phyloP scores from a whole-genome alignment of 1,140 invertebrate genomes.

The Geopemphigus sp. region DNA sequence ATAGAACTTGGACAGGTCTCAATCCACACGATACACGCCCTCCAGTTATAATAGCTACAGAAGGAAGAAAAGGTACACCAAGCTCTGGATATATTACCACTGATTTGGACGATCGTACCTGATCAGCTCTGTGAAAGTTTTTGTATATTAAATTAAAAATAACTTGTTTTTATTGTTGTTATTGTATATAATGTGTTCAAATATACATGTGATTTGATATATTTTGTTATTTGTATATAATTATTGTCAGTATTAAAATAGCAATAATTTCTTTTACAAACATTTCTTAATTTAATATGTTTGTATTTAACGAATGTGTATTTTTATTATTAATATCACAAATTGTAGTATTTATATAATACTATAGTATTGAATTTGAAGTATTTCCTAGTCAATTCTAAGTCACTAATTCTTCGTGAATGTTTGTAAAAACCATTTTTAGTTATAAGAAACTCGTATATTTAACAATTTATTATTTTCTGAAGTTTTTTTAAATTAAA shows the following conservation, averaged over 20 bases:
- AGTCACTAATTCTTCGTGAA: no score
- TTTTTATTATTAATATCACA: neutral
- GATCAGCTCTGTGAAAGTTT: neutral
- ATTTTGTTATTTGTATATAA: constrained; percentile 9
- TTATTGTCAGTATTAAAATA: neutral
- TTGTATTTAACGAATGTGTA: no score
- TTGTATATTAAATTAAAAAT: neutral
- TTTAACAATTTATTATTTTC: no score
- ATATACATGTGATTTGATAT: neutral
- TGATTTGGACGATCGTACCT: neutral
- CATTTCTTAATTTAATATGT: neutral
- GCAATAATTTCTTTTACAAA: neutral
- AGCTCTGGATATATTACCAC: constrained; percentile 43
- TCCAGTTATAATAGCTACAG: constrained; percentile 61
- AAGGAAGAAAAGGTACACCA: constrained; percentile 67
- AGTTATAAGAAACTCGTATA: no score
- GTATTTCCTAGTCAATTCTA: constrained; percentile 10
- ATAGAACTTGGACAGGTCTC: constrained; percentile 67
- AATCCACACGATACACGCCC: constrained; percentile 70
- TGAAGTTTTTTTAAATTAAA: no score
- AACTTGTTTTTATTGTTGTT: no score
- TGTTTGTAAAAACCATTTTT: no score
- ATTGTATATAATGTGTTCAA: neutral
- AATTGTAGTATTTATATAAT: neutral
- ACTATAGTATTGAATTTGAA: neutral